A percentile compares a stretch with the other conserved stretches of the same genome.
Evolutionary conservation across 64 coral and sea anemone species (phyloP).

Genomic region (Porites australiensis): DNA sequence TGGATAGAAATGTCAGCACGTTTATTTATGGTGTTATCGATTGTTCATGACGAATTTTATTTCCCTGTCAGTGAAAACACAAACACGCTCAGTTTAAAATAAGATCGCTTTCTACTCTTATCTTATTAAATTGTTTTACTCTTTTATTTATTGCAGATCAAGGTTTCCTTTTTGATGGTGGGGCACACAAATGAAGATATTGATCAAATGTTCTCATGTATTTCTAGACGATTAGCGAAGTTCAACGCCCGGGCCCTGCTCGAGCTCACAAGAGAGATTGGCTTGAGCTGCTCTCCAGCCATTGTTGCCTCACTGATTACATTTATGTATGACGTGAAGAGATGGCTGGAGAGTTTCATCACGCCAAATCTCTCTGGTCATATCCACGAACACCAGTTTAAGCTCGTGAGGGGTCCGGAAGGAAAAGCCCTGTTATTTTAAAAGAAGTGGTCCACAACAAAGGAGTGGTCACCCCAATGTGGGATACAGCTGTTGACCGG

Average conservation of each 20-base stretch:
- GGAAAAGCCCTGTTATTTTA: too few relatives aligned
- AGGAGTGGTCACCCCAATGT: too few relatives aligned
- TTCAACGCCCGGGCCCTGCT: not conserved
- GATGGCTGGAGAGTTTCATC: conserved; percentile 14
- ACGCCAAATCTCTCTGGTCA: not conserved
- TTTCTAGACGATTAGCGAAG: not conserved
- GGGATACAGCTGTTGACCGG: too few relatives aligned
- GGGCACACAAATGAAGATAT: conserved; percentile 35
- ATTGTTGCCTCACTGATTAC: not conserved
- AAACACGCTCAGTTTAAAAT: too few relatives aligned
- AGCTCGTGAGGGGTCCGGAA: not conserved
- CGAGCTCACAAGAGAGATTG: not conserved
- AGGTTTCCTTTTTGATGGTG: conserved; percentile 3
- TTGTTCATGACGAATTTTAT: too few relatives aligned
- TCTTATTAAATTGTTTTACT: too few relatives aligned
- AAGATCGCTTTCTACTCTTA: too few relatives aligned
- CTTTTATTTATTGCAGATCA: not conserved
- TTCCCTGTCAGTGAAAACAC: too few relatives aligned
- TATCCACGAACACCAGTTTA: conserved; percentile 47
- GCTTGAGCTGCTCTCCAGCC: not conserved
- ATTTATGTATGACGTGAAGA: conserved; percentile 1
- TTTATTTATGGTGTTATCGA: too few relatives aligned
- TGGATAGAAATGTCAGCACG: too few relatives aligned
- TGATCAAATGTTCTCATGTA: conserved; percentile 41
- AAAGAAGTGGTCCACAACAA: too few relatives aligned